phyloP scores from a whole-genome alignment of 2,113 vertebrate species.

The Heterotilapia buettikoferi region DNA sequence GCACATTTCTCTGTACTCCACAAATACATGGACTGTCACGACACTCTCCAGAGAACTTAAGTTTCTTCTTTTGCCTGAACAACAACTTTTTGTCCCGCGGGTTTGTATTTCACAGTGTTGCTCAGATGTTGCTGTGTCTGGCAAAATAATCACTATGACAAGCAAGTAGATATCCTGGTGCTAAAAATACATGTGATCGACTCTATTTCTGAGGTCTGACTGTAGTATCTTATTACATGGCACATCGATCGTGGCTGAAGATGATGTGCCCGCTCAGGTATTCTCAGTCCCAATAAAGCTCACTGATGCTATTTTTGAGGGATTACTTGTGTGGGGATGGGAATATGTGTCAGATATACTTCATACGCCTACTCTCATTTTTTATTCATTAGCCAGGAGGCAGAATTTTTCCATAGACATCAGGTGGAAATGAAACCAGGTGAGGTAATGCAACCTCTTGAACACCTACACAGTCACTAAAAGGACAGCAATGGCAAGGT shows the following conservation, averaged over 20 bases:
- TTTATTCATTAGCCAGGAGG: slow-evolving; percentile 58
- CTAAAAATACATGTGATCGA: slow-evolving; percentile 67
- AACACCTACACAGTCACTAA: not conserved
- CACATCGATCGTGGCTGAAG: slow-evolving; percentile 62
- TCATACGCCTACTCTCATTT: slow-evolving; percentile 37
- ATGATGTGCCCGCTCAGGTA: slow-evolving; percentile 68
- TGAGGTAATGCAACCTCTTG: not conserved
- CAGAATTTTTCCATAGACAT: slow-evolving; percentile 33
- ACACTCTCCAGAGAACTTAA: not conserved
- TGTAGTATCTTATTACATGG: slow-evolving; percentile 68
- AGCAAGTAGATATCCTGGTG: slow-evolving; percentile 50
- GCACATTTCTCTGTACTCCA: not conserved
- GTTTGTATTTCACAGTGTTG: slow-evolving; percentile 29
- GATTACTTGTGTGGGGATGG: slow-evolving; percentile 56
- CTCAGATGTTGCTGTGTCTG: slow-evolving; percentile 55
- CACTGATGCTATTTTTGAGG: slow-evolving; percentile 69
- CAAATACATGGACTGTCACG: not conserved
- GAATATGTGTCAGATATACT: slow-evolving; percentile 63
- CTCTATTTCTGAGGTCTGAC: slow-evolving; percentile 66
- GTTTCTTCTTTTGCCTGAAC: not conserved
- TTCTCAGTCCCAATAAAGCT: slow-evolving; percentile 54
- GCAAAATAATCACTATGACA: slow-evolving; percentile 32
- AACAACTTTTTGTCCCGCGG: not conserved
- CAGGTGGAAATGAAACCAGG: slow-evolving; percentile 18
- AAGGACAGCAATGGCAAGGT: slow-evolving; percentile 28